A percentile compares a stretch with the other conserved stretches of the same genome.
These are phyloP conservation scores for Zygothrica quintamaculata DNA, from an alignment of 2,888 invertebrate species.

Conservation along the genomic window DNA sequence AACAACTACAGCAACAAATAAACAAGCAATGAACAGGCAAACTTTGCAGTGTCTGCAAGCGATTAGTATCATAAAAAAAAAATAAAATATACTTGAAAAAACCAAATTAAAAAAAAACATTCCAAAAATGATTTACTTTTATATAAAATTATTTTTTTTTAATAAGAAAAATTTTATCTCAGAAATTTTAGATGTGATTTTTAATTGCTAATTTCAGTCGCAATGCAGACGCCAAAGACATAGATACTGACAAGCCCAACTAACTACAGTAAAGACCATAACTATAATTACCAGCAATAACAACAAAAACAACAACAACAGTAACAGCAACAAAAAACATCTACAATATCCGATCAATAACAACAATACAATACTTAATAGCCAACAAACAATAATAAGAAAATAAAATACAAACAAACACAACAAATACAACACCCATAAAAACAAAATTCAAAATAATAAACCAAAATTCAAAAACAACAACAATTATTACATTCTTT, in stretches of 20 bases:
- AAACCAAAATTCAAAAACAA: constrained; percentile 68
- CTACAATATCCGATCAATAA: constrained; percentile 78
- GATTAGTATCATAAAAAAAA: constrained; percentile 11
- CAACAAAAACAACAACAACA: constrained; percentile 56
- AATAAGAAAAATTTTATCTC: constrained; percentile 26
- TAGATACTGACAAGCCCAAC: constrained; percentile 52
- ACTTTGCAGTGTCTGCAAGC: constrained; percentile 44
- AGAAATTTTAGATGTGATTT: constrained; percentile 45
- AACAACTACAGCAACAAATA: constrained; percentile 30
- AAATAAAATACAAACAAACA: constrained; percentile 47
- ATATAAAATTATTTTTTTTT: constrained; percentile 29
- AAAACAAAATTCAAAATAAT: constrained; percentile 45
- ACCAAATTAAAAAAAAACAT: constrained; percentile 45
- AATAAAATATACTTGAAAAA: too few relatives aligned
- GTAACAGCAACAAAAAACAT: constrained; percentile 59
- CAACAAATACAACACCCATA: constrained; percentile 39
- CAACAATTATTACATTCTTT: constrained; percentile 20
- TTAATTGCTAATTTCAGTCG: constrained; percentile 6
- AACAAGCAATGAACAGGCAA: constrained; percentile 40
- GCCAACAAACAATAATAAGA: constrained; percentile 70
- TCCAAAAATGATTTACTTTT: constrained; percentile 17
- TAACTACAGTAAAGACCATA: constrained; percentile 61
- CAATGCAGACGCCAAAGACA: constrained; percentile 51
- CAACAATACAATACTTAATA: constrained; percentile 58
- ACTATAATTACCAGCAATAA: constrained; percentile 52